These are phyloP conservation scores for Cotesia chilonis DNA, from an alignment of 1,140 invertebrate species.

Conservation along the genomic window DNA sequence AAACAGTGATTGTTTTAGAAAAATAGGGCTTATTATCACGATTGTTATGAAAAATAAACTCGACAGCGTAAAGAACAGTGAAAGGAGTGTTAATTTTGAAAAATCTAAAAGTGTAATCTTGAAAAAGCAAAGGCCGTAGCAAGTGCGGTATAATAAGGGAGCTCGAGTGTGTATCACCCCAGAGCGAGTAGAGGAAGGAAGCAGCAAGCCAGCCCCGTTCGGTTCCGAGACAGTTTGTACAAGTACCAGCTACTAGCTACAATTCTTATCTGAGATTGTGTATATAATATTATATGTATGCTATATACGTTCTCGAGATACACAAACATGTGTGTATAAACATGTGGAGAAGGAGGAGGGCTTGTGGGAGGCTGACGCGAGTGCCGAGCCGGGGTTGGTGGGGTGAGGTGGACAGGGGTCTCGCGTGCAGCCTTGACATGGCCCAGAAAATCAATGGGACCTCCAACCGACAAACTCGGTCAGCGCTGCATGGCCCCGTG, in stretches of 20 bases:
- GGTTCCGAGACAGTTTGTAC: no score
- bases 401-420: slow-evolving; percentile 44
- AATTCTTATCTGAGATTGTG: background rate
- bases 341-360: slow-evolving; percentile 17
- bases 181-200: background rate
- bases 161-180: slow-evolving; percentile 9
- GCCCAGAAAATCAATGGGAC: slow-evolving; percentile 64
- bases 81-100: background rate
- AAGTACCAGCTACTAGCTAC: slow-evolving; percentile 14
- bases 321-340: slow-evolving; percentile 1
- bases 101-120: background rate
- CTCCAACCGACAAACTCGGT: slow-evolving; percentile 61
- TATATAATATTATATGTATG: slow-evolving; percentile 13
- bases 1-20: background rate
- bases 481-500: slow-evolving; percentile 48
- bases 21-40: background rate
- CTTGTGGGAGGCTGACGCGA: slow-evolving; percentile 42
- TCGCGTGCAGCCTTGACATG: slow-evolving; percentile 66
- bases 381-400: slow-evolving; percentile 32
- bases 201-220: background rate
- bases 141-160: slow-evolving; percentile 28
- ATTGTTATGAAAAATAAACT: background rate
- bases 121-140: slow-evolving; percentile 5
- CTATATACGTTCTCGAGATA: background rate
- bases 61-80: background rate